A percentile compares a stretch with the other conserved stretches of the same genome.
These are phyloP conservation scores for Pseudopipra pipra DNA, from an alignment of 2,113 vertebrate species.

Conservation along the genomic window DNA sequence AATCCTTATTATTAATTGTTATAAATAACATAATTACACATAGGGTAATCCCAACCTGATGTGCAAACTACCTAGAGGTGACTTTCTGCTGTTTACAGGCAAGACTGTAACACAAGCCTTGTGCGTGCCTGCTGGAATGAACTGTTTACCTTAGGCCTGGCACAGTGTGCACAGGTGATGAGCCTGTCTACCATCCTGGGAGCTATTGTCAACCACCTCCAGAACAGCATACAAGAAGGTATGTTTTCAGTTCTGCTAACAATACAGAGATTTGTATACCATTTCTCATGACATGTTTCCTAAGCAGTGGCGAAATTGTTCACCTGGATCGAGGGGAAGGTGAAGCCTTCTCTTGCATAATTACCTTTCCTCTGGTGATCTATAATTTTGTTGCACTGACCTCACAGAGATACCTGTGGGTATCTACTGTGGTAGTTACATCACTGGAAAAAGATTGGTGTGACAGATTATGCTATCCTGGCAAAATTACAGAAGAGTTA, in stretches of 20 bases:
- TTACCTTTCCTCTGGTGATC: neutral
- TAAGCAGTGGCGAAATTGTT: neutral
- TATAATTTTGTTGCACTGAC: neutral
- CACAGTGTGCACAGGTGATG: constrained; percentile 97
- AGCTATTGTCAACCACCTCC: constrained; percentile 96
- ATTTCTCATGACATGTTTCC: neutral
- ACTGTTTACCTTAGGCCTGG: constrained; percentile 94
- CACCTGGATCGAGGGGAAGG: neutral
- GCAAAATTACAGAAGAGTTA: neutral
- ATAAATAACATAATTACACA: neutral
- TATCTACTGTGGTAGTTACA: too few species aligned
- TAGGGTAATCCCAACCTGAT: neutral
- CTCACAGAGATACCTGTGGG: neutral
- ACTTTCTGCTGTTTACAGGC: constrained; percentile 72
- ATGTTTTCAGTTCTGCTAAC: neutral
- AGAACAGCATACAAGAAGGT: constrained; percentile 97
- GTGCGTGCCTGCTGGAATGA: constrained; percentile 98
- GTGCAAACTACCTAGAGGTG: neutral
- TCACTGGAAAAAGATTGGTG: neutral
- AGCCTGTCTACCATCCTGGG: constrained; percentile 95
- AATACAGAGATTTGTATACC: neutral
- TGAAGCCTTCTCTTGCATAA: neutral
- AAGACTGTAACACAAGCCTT: constrained; percentile 93
- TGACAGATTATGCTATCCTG: neutral
- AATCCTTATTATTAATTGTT: neutral